Base-by-base conservation (phyloP, 2,113 vertebrate species). In the Carollia perspicillata region DNA sequence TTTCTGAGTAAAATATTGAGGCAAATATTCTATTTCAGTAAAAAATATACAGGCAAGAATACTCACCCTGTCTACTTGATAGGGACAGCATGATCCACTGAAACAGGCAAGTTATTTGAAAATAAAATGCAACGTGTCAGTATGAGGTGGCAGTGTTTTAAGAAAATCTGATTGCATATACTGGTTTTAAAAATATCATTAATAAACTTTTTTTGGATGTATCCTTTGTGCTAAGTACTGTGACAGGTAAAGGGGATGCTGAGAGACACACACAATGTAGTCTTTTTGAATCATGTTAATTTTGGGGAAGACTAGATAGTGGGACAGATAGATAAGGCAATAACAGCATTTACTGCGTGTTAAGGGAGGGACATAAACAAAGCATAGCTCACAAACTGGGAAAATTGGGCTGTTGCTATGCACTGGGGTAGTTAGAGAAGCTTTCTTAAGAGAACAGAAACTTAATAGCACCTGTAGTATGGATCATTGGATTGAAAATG, bases 51-150 rank as follows among this genome's bases (percentile, higher is more conserved):
- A 40, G 49, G 13, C n/a, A 75, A 40, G 55, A 83, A 68, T 75
- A 68, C 8, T 87, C 22, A 55, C 81, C 9, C 51, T 94, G 26
- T 42, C 6, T 81, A 10, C 35, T 66, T 81, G 44, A 58, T 65
- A 66, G 40, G 20, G 16, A 60, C 74, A 40, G 1, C 71, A 28
- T 85, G 51, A 95, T 53, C 65, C 63, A 72, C 35, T 86, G 74
- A 95, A 86, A 80, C 35, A 65, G 53, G 22, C 65, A 79, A 80
- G n/a, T 65, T 95, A 53, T 95, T 90, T 80, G 42, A 79, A 79
- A 72, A 69, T 85, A 80, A 14, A 63, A 80, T 60, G 53, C 55
- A 37, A 9, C 8, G 0, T 86, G 35, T 87, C 51, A 78, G 7
- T 79, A 51, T 63, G 72, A 80, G 66, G 65, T 79, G 13, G 16